phyloP scores from a whole-genome alignment of 2,797 vertebrate species.

The Florisuga fusca region DNA sequence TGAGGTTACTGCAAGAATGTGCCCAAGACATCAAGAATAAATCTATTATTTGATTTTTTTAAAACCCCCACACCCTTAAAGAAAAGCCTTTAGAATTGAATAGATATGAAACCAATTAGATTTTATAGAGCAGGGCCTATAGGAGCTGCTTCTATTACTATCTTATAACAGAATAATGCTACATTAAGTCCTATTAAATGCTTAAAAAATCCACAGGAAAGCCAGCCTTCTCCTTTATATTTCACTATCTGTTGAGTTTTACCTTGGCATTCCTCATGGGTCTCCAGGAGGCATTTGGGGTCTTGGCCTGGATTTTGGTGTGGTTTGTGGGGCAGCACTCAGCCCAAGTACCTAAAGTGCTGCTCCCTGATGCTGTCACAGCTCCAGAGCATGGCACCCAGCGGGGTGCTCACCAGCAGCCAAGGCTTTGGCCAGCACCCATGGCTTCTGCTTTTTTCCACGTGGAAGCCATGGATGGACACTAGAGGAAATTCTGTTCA shows the following conservation, averaged over 20 bases:
- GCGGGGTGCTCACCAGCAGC: neutral
- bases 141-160: neutral
- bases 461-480: accelerated
- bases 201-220: neutral
- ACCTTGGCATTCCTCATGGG: neutral
- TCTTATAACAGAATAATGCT: neutral
- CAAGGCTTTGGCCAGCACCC: neutral
- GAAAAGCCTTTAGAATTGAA: neutral
- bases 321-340: neutral
- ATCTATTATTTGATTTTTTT: neutral
- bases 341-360: accelerated
- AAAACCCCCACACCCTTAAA: neutral
- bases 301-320: accelerated
- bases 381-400: accelerated
- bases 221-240: neutral
- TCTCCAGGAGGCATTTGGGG: neutral
- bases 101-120: neutral
- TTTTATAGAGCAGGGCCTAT: neutral
- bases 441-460: accelerated
- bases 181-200: neutral
- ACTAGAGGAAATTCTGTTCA: neutral
- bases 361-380: accelerated
- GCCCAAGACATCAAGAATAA: slow-evolving; percentile 33
- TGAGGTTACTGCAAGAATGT: slow-evolving; percentile 31
- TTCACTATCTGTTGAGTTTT: neutral